These are phyloP conservation scores for Hirtodrosophila alboralis DNA, from an alignment of 2,888 invertebrate genomes.

Conservation along the genomic window DNA sequence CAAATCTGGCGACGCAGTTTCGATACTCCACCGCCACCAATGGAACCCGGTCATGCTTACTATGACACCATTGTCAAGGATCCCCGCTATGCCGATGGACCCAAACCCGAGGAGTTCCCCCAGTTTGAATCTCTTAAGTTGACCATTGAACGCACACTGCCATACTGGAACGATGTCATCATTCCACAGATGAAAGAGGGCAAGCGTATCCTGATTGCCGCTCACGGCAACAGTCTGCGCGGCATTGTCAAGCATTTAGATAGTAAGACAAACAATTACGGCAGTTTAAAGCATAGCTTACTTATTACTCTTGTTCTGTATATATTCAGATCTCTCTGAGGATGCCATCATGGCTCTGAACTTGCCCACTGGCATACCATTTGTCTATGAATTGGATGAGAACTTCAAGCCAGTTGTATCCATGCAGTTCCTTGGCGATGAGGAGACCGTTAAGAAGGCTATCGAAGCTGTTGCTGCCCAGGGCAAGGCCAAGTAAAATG, in stretches of 20 bases:
- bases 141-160: conserved; percentile 92
- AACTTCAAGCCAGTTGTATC: conserved; percentile 90
- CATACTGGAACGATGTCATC: conserved; percentile 95
- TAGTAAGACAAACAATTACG: conserved; percentile 86
- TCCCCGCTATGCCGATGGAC: conserved; percentile 89
- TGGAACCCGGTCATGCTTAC: conserved; percentile 91
- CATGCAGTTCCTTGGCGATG: conserved; percentile 92
- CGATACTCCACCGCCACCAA: conserved; percentile 93
- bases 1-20: conserved; percentile 95
- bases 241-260: conserved; percentile 96
- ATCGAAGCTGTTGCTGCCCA: conserved; percentile 93
- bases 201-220: conserved; percentile 92
- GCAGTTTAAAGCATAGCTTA: neutral
- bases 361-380: conserved; percentile 92
- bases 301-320: neutral
- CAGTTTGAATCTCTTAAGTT: conserved; percentile 93
- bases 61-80: conserved; percentile 92
- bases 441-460: conserved; percentile 91
- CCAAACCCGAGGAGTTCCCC: conserved; percentile 91
- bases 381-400: conserved; percentile 91
- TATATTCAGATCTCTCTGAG: conserved; percentile 87
- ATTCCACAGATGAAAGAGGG: conserved; percentile 90
- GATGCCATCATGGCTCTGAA: conserved; percentile 91
- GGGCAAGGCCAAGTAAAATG: conserved; percentile 89
- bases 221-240: conserved; percentile 94